Evolutionary conservation across 2,113 vertebrate species (phyloP).

Genomic region (Platichthys stellatus): DNA sequence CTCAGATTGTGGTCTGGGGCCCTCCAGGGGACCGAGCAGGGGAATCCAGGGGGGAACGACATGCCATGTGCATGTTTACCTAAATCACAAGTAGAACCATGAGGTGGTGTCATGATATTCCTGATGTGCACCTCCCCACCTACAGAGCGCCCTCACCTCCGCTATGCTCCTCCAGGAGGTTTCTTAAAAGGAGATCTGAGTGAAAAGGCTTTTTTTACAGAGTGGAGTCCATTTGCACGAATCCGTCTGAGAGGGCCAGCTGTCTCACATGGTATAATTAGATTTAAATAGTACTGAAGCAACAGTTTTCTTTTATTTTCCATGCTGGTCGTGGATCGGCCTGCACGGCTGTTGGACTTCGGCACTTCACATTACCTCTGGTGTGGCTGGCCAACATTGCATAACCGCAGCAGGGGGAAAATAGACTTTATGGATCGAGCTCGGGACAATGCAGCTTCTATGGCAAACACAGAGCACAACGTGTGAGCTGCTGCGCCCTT

Average conservation of each 20-base stretch:
- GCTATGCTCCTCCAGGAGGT: background rate
- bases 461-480: constrained; percentile 5
- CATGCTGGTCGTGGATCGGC: background rate
- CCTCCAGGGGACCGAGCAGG: background rate
- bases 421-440: constrained; percentile 36
- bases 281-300: constrained; percentile 43
- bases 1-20: constrained; percentile 29
- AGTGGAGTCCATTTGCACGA: background rate
- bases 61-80: background rate
- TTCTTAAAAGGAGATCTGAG: background rate
- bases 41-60: background rate
- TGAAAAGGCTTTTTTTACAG: too few relatives aligned
- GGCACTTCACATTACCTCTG: constrained; percentile 41
- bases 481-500: background rate
- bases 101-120: background rate
- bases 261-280: constrained; percentile 46
- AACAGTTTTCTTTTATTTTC: constrained; percentile 42
- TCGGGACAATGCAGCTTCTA: constrained; percentile 21
- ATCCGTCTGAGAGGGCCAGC: constrained; percentile 8
- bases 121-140: constrained; percentile 25
- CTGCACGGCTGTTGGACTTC: constrained; percentile 20
- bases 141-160: background rate
- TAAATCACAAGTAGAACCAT: background rate
- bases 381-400: constrained; percentile 31
- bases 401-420: constrained; percentile 45